Base-by-base conservation (phyloP, 2,888 invertebrate genomes). In the Trachelus iudaicus region DNA sequence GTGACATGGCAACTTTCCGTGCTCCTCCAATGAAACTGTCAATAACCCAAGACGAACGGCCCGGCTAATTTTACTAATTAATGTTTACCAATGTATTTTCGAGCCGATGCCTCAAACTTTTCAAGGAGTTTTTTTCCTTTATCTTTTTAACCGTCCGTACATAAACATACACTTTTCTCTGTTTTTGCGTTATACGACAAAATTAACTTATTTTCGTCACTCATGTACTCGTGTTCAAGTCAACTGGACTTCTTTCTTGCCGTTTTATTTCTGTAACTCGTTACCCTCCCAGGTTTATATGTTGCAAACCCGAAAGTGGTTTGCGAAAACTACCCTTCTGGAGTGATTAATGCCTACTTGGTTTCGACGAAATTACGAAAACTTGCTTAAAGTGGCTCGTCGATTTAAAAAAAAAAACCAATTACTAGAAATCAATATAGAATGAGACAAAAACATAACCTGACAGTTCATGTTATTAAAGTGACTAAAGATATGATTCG, bases 1-100 rank as follows among this genome's bases (percentile, higher is more conserved):
- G 23, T 56, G 56, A 56, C 23, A 15, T 23, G 56, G 56, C 56
- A 23, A 23, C 56, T 56, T 56, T 56, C 9, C 9, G 0, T 56
- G 9, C 23, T 56, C 0, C 56, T 56, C 85, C 74, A 83, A 81
- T 76, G 71, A 76, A 79, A 79, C 83, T 86, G 86, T 80, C 85
- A 82, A 85, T 86, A 76, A 81, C 75, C 77, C 73, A 82, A 83
- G 83, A 82, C 78, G 81, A 79, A 84, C 83, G 76, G 80, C 80
- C 56, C 79, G 73, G 74, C 79, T 81, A 85, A 84, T 85, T 85
- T 85, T 81, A 77, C 82, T 86, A 86, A 86, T 86, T 85, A 85
- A 83, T 81, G 83, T 84, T 85, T 81, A 80, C 80, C 77, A 80
- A 71, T 76, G 77, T 76, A 34, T 56, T 56, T 23, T 56, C 2